These are phyloP conservation scores for Austrolebias charrua DNA, from an alignment of 2,797 vertebrate genomes.

Conservation along the genomic window DNA sequence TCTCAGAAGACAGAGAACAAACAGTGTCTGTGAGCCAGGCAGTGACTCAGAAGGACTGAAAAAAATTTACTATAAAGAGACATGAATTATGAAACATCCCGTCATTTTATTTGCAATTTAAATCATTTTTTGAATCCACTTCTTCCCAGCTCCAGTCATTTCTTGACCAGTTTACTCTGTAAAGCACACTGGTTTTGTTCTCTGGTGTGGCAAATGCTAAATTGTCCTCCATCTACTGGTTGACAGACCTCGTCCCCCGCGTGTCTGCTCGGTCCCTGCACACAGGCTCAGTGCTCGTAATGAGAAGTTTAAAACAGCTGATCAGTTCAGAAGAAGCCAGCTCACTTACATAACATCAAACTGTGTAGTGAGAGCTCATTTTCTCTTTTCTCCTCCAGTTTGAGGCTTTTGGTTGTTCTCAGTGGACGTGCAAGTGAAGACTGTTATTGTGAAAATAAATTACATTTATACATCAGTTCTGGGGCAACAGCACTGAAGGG, in stretches of 20 bases:
- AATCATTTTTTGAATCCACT: conserved; percentile 19
- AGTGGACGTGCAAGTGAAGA: background rate
- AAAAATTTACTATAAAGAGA: background rate
- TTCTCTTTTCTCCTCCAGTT: background rate
- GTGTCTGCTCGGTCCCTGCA: conserved; percentile 16
- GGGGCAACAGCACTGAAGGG: no score
- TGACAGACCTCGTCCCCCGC: conserved; percentile 16
- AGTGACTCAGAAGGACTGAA: conserved; percentile 11
- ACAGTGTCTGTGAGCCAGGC: background rate
- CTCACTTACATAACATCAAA: conserved; percentile 32
- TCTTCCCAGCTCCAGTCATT: conserved; percentile 15
- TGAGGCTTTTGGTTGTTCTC: conserved; percentile 12
- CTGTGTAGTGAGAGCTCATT: background rate
- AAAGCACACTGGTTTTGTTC: conserved; percentile 22
- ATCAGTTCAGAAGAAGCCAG: conserved; percentile 36
- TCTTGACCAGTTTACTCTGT: conserved; percentile 15
- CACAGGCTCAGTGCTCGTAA: conserved; percentile 17
- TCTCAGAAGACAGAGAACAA: conserved; percentile 13
- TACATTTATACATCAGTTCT: no score
- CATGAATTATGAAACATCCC: conserved; percentile 5
- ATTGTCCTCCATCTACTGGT: conserved; percentile 14
- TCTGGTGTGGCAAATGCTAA: conserved; percentile 49
- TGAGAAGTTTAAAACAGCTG: conserved; percentile 26
- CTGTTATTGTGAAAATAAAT: background rate
- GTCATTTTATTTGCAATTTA: conserved; percentile 5